Evolutionary conservation across 2,797 vertebrate species (phyloP).

Genomic region (Saguinus oedipus): DNA sequence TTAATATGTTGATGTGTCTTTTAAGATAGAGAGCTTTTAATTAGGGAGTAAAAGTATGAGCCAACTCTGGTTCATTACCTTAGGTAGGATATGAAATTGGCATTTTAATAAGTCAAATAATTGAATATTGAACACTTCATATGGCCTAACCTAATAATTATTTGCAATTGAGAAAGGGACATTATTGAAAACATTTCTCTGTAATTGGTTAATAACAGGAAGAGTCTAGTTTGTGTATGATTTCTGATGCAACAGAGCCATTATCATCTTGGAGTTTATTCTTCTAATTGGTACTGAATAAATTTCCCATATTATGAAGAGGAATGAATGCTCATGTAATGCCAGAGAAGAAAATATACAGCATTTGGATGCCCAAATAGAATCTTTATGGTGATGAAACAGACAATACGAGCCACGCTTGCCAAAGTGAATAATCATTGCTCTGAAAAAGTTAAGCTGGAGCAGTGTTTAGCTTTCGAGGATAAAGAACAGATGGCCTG

Average conservation of each 20-base stretch:
- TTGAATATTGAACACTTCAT: conserved; percentile 42
- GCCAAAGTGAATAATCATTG: conserved; percentile 53
- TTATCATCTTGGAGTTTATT: conserved; percentile 58
- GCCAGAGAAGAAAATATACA: conserved; percentile 56
- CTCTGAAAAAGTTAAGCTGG: conserved; percentile 37
- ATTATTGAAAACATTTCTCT: conserved; percentile 11
- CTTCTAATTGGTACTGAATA: conserved; percentile 61
- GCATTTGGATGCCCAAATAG: conserved; percentile 62
- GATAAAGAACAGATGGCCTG: conserved; percentile 53
- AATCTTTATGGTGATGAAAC: conserved; percentile 65
- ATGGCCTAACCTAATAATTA: conserved; percentile 18
- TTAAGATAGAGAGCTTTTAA: conserved; percentile 4
- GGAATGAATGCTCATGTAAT: not conserved
- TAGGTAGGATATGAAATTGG: not conserved
- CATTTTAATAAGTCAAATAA: not conserved
- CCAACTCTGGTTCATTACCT: not conserved
- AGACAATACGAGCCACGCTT: conserved; percentile 20
- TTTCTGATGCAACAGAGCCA: conserved; percentile 49
- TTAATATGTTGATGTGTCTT: not conserved
- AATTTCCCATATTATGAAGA: conserved; percentile 59
- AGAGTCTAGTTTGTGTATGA: conserved; percentile 8
- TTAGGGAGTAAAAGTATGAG: not conserved
- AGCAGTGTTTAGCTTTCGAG: conserved; percentile 62
- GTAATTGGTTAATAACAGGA: conserved; percentile 55
- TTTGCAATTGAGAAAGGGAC: conserved; percentile 40